phyloP scores from a whole-genome alignment of 2,888 invertebrate genomes.

The Campoplex capitator region DNA sequence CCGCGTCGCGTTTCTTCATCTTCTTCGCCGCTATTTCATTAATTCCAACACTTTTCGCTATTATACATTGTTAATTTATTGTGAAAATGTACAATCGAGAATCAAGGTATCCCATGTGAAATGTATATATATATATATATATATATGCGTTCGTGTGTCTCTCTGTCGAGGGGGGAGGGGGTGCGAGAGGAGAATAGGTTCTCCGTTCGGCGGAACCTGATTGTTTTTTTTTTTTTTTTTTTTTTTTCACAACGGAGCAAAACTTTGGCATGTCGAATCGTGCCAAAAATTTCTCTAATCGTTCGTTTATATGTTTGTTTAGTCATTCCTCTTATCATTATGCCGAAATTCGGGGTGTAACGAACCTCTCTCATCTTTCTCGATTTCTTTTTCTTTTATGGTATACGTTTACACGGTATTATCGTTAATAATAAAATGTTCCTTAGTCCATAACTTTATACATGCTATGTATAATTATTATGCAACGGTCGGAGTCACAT shows the following conservation, averaged over 20 bases:
- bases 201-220: constrained; percentile 41
- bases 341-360: constrained; percentile 77
- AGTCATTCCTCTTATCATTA: constrained; percentile 58
- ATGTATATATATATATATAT: constrained; percentile 56
- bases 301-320: constrained; percentile 25
- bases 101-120: constrained; percentile 67
- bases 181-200: constrained; percentile 8
- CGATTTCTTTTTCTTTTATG: constrained; percentile 69
- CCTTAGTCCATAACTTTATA: constrained; percentile 84
- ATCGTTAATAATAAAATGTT: constrained; percentile 83
- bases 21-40: constrained; percentile 74
- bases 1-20: constrained; percentile 60
- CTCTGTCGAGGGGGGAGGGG: constrained; percentile 25
- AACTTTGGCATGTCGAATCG: constrained; percentile 37
- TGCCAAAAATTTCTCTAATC: constrained; percentile 72
- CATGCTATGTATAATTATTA: constrained; percentile 85
- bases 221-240: not conserved
- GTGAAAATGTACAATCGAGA: constrained; percentile 78
- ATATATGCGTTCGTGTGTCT: constrained; percentile 23
- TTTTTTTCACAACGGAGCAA: constrained; percentile 39
- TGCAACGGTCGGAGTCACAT: constrained; percentile 83
- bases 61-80: constrained; percentile 78
- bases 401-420: constrained; percentile 80
- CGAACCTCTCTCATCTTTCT: constrained; percentile 77
- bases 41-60: constrained; percentile 75